Conservation (phyloP, 1,140 invertebrate genomes). For the Trialeurodes vaporariorum region DNA sequence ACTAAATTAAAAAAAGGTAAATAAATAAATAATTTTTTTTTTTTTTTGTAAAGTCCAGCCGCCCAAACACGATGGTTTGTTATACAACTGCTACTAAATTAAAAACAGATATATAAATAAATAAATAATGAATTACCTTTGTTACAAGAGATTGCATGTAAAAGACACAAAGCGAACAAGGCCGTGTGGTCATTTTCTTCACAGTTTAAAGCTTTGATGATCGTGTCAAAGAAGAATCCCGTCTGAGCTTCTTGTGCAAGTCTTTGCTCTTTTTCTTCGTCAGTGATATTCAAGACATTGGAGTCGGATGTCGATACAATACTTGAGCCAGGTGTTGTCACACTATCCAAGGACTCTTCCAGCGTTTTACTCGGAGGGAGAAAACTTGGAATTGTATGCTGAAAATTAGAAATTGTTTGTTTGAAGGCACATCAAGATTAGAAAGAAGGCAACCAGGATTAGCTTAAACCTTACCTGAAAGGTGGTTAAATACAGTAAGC, state of each 20-base stretch:
- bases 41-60: no score
- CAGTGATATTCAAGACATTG: constrained; percentile 61
- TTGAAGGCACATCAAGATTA: no score
- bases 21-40: no score
- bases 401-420: no score
- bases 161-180: constrained; percentile 79
- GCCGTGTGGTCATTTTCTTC: constrained; percentile 89
- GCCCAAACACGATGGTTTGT: no score
- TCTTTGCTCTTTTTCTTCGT: constrained; percentile 77
- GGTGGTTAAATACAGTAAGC: no score
- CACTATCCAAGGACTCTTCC: constrained; percentile 50
- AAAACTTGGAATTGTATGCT: constrained; percentile 34
- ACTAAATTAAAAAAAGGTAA: no score
- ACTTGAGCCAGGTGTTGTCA: constrained; percentile 13
- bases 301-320: not conserved
- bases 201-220: constrained; percentile 72
- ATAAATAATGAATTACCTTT: constrained; percentile 69
- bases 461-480: no score
- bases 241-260: constrained; percentile 34
- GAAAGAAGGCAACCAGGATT: no score
- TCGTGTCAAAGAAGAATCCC: constrained; percentile 68
- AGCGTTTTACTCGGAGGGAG: constrained; percentile 51
- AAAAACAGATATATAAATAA: no score
- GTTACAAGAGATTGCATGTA: constrained; percentile 90
- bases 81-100: no score